phyloP scores from a whole-genome alignment of 2,113 vertebrate genomes.

The Nycticorax nycticorax region DNA sequence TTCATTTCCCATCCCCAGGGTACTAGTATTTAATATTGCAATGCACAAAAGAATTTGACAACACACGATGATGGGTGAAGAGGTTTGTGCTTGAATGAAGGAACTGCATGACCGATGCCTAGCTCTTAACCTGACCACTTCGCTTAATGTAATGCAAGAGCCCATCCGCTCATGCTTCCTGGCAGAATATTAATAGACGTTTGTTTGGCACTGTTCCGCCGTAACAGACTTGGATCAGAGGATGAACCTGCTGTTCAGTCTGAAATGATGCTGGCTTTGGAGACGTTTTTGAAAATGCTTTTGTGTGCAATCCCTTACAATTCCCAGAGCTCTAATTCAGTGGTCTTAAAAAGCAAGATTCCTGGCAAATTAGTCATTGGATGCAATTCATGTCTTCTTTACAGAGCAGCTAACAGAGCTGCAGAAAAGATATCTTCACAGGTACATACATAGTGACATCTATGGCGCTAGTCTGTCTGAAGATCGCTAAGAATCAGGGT shows the following conservation, averaged over 20 bases:
- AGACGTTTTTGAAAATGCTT: constrained; percentile 35
- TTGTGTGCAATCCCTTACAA: constrained; percentile 29
- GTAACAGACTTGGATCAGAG: constrained; percentile 62
- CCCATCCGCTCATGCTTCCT: neutral
- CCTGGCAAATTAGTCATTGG: constrained; percentile 18
- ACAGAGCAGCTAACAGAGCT: neutral
- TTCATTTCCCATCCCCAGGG: constrained; percentile 19
- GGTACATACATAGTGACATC: neutral
- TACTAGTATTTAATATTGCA: constrained; percentile 8
- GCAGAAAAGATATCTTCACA: neutral
- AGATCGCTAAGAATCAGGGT: neutral
- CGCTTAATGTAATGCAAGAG: neutral
- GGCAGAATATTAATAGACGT: constrained; percentile 40
- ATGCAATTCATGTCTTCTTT: neutral
- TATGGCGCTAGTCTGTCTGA: neutral
- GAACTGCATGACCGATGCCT: neutral
- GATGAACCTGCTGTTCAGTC: constrained; percentile 72
- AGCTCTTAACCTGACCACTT: constrained; percentile 17
- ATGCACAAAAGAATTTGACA: constrained; percentile 23
- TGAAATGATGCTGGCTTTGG: constrained; percentile 56
- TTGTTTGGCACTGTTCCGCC: constrained; percentile 64
- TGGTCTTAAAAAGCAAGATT: constrained; percentile 25
- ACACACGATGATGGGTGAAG: neutral
- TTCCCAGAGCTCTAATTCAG: constrained; percentile 33
- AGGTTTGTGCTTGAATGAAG: neutral